Conservation (phyloP, 2,797 vertebrate genomes). For the Ctenochaetus hawaiiensis region DNA sequence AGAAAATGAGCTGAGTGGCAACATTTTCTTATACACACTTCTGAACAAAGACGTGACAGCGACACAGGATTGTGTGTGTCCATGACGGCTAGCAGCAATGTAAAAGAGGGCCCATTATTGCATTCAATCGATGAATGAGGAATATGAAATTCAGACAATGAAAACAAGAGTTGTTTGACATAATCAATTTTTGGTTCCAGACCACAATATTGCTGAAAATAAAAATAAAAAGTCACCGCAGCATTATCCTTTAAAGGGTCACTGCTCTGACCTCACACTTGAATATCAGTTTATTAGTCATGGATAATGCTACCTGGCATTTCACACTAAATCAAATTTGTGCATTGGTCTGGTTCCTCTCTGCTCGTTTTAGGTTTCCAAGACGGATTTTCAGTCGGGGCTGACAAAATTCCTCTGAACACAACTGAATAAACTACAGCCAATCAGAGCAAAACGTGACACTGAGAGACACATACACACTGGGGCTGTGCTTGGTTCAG, state of each 20-base stretch:
- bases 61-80: constrained; percentile 20
- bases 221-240: neutral
- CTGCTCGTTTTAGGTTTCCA: too few relatives aligned
- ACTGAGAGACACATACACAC: too few relatives aligned
- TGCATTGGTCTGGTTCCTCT: too few relatives aligned
- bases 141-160: neutral
- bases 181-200: too few relatives aligned
- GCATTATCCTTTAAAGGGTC: neutral
- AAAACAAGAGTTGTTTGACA: neutral
- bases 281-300: neutral
- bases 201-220: neutral
- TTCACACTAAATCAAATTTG: too few relatives aligned
- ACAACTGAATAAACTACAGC: too few relatives aligned
- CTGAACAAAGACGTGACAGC: constrained; percentile 33
- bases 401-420: too few relatives aligned
- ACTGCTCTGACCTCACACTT: too few relatives aligned
- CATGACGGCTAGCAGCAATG: neutral
- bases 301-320: neutral
- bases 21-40: constrained; percentile 46
- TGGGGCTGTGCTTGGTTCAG: too few relatives aligned
- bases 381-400: too few relatives aligned
- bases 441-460: too few relatives aligned
- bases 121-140: neutral
- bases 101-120: neutral
- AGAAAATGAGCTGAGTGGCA: constrained; percentile 50